Conservation (phyloP, 2,888 invertebrate genomes). For the Nephrotoma guestfalica region DNA sequence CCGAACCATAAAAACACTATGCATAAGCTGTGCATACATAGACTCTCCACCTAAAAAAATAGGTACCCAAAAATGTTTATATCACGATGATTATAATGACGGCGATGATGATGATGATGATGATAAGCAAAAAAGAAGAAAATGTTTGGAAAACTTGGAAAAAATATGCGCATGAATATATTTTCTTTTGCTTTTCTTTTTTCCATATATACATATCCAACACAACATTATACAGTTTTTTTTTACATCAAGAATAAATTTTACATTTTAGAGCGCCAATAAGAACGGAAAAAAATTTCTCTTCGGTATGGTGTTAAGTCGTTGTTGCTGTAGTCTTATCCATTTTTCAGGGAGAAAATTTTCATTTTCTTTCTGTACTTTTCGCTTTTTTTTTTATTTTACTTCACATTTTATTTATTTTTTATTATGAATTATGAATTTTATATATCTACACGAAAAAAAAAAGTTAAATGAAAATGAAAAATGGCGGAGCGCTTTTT, state of each 20-base stretch:
- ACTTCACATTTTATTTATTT: neutral
- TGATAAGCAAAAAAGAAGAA: neutral
- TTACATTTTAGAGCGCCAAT: constrained; percentile 2
- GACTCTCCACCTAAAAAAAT: neutral
- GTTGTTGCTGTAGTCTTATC: neutral
- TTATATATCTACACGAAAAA: neutral
- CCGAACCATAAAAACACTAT: neutral
- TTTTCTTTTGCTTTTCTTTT: neutral
- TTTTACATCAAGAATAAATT: neutral
- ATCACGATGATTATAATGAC: neutral
- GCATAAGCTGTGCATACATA: neutral
- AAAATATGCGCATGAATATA: constrained; percentile 5
- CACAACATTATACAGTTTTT: neutral
- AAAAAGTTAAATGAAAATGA: neutral
- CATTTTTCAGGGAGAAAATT: neutral
- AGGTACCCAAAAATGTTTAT: neutral
- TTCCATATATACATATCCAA: neutral
- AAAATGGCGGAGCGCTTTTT: neutral
- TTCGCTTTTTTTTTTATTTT: neutral
- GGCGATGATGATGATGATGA: neutral
- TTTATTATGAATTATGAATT: neutral
- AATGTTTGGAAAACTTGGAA: neutral
- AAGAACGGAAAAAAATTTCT: neutral
- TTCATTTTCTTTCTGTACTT: neutral
- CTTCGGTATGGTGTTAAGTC: neutral